Evolutionary conservation across 2,888 invertebrate genomes (phyloP).

Genomic region (Sialis lutaria): DNA sequence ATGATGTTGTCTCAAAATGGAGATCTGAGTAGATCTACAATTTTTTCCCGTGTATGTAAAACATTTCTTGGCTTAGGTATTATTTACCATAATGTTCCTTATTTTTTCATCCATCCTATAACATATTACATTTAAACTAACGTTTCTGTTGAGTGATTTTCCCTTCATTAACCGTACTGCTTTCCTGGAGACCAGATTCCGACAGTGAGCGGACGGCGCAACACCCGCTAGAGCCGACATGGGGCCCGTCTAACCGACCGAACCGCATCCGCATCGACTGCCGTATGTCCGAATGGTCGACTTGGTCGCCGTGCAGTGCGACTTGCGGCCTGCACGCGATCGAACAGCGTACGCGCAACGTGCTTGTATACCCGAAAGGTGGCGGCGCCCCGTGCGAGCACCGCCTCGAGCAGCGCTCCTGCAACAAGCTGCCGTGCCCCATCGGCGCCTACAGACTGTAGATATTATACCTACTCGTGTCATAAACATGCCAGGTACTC

Average conservation of each 20-base stretch:
- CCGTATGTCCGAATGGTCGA: conserved; percentile 45
- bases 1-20: too few species aligned
- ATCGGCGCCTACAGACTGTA: too few species aligned
- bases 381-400: conserved; percentile 24
- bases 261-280: conserved; percentile 25
- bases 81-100: too few species aligned
- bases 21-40: too few species aligned
- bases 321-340: conserved; percentile 40
- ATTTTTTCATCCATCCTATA: too few species aligned
- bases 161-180: too few species aligned
- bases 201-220: conserved; percentile 6
- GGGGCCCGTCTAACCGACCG: conserved; percentile 11
- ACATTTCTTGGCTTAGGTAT: too few species aligned
- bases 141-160: too few species aligned
- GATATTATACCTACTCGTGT: too few species aligned
- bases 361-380: conserved; percentile 20
- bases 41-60: too few species aligned
- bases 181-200: conserved; percentile 1
- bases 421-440: conserved; percentile 17
- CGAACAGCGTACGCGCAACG: conserved; percentile 31
- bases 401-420: conserved; percentile 22
- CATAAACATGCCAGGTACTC: too few species aligned
- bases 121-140: too few species aligned
- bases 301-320: conserved; percentile 48
- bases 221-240: conserved; percentile 10